Evolutionary conservation across 2,797 vertebrate genomes (phyloP), one percentile per base, ranked within the genome.

Genomic region (Phataginus tetradactyla): DNA sequence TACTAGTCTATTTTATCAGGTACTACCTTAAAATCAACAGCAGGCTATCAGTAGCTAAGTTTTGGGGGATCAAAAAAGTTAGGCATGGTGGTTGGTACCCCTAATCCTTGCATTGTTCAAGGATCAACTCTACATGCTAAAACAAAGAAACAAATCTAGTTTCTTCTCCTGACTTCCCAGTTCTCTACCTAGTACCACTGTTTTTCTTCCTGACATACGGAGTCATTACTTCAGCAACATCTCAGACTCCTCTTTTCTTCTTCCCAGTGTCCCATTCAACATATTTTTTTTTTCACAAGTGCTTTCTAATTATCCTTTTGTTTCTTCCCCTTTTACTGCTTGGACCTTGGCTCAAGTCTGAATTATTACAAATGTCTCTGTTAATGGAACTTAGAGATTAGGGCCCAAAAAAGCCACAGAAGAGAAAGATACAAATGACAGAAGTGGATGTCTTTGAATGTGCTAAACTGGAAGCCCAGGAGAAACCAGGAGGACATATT

Each of bases 291-390:
- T 68, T 85, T 77, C 21, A 78, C 1, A 77, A 20, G 15, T 64
- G n/a, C 5, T 85, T 25, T 42, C 39, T 85, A 85, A 78, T 86
- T 90, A 78, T 81, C 9, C 3, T 15, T 84, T 85, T 34, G 86
- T 92, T 75, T 79, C 61, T 37, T 81, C 15, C 10, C 32, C 18
- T 74, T 12, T 90, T 37, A 71, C 80, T 66, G 59, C 74, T 53
- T 71, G n/a, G n/a, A 92, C 39, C 10, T 34, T 91, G 64, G 17
- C 61, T 80, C 87, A 84, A 86, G 61, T 94, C 45, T 63, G 78
- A 92, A 90, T 95, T 57, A 94, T 10, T 92, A 8, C 49, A 92
- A 91, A 71, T 23, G 15, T 68, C 14, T 90, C 42, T 34, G 42
- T 55, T 51, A 39, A 39, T 53, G 39, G 21, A 32, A 68, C 21